Conservation (phyloP, 37 sponge, comb jelly and placozoan species). For the Ianthella basta region DNA sequence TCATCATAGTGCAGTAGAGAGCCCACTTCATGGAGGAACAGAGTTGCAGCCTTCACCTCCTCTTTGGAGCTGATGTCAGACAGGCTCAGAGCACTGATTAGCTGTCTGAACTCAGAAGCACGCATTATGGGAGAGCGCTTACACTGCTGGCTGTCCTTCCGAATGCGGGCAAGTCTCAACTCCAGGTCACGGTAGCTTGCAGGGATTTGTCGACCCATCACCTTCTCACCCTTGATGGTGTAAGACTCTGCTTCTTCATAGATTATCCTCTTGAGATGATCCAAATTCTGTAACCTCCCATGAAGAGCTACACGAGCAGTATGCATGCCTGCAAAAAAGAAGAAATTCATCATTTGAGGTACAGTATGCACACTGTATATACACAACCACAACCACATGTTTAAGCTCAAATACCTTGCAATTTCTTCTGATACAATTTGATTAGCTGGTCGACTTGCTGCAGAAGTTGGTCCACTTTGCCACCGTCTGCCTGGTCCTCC, state of each 20-base stretch:
- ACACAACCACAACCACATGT: background rate
- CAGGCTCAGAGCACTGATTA: slow-evolving; percentile 25
- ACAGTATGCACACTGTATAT: no score
- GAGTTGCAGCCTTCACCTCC: slow-evolving; percentile 49
- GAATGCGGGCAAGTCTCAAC: slow-evolving; percentile 5
- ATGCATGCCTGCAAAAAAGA: background rate
- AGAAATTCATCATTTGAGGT: no score
- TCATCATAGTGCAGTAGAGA: slow-evolving; percentile 73
- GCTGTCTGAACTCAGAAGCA: slow-evolving; percentile 26
- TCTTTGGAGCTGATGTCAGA: slow-evolving; percentile 39
- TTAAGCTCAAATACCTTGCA: slow-evolving; percentile 1
- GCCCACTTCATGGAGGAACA: slow-evolving; percentile 58
- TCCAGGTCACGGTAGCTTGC: slow-evolving; percentile 54
- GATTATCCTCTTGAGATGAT: slow-evolving; percentile 41
- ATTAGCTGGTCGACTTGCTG: slow-evolving; percentile 38
- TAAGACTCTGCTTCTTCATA: slow-evolving; percentile 53
- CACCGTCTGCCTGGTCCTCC: slow-evolving; percentile 27
- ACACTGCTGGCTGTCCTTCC: background rate
- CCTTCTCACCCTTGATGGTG: slow-evolving; percentile 17
- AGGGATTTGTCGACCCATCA: slow-evolving; percentile 66
- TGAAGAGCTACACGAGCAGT: slow-evolving; percentile 3
- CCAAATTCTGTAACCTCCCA: slow-evolving; percentile 45
- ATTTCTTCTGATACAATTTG: slow-evolving; percentile 25
- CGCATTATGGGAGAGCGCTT: slow-evolving; percentile 43
- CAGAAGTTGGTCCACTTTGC: slow-evolving; percentile 29